Evolutionary conservation across 2,888 invertebrate species (phyloP).

Genomic region (Leptarthrus brevirostris): DNA sequence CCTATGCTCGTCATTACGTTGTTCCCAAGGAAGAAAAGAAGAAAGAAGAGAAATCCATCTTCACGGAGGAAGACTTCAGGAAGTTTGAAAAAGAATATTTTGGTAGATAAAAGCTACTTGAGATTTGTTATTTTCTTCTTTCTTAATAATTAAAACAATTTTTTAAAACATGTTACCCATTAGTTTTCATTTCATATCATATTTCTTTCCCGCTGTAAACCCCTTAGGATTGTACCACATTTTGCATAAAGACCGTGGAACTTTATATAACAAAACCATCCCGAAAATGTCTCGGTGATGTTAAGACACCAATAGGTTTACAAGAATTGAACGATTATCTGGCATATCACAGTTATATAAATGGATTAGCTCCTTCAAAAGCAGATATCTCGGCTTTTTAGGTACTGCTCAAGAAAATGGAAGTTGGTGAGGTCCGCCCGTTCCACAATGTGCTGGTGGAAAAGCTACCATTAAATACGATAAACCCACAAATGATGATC

Average conservation of each 20-base stretch:
- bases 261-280: conserved; percentile 53
- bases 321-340: too few species aligned
- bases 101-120: conserved; percentile 51
- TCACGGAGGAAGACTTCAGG: conserved; percentile 77
- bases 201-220: conserved; percentile 54
- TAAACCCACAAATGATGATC: conserved; percentile 69
- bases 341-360: too few species aligned
- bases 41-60: conserved; percentile 70
- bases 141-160: too few species aligned
- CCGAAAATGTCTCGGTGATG: conserved; percentile 76
- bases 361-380: conserved; percentile 85
- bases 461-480: conserved; percentile 68
- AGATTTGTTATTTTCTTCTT: too few species aligned
- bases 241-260: conserved; percentile 46
- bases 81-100: conserved; percentile 76
- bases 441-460: conserved; percentile 74
- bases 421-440: conserved; percentile 70
- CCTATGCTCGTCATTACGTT: conserved; percentile 69
- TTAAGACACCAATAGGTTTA: too few species aligned
- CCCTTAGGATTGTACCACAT: conserved; percentile 45
- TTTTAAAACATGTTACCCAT: too few species aligned
- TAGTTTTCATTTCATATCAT: too few species aligned
- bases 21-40: conserved; percentile 66
- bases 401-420: conserved; percentile 78
- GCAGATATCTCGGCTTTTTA: conserved; percentile 87